Evolutionary conservation across 2,797 vertebrate species (phyloP), one percentile per base, ranked within the genome.

Genomic region (Sebastes miniatus): DNA sequence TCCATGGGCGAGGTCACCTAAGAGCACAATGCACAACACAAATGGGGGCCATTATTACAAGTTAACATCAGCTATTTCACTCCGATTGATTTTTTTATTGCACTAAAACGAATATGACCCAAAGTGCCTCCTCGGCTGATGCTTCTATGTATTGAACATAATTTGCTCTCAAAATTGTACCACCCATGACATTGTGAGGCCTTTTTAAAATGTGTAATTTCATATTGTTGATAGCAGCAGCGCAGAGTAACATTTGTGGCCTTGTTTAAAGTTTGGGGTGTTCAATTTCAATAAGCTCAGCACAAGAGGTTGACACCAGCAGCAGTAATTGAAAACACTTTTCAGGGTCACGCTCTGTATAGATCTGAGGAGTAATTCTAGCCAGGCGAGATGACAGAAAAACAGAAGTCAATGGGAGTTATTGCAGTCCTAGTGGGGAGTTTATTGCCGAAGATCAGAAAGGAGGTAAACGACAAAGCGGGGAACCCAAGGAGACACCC

Each of bases 271-370:
- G 84, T 88, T 87, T 20, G 63, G 67, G 82, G 80, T 90, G 81
- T 89, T 90, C 66, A 58, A 76, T 94, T 95, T 91, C 83, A 86
- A 86, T 84, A 74, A 70, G 78, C 87, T 88, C 87, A 81, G 92
- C 89, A 79, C 73, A 65, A 78, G 84, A 77, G 77, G 79, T 83
- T 73, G 87, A 89, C 80, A 87, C 75, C 83, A 79, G 90, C 80
- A 64, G 87, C 73, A 43, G 83, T 89, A 89, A 93, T 81, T 88
- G 88, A 91, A 92, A 93, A 91, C 93, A 89, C 72, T 92, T 93
- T 82, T 91, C 84, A 88, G 91, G 93, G 92, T 93, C 93, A 79
- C 3, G 79, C 83, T 88, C 80, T 1, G 29, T 83, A 86, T 83
- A 73, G 91, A 92, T 93, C 86, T 69, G 73, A 91, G 85, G 81